Evolutionary conservation across 30 jellyfish, hydroid and myxozoan genomes (phyloP).

Genomic region (Aurelia sp.): DNA sequence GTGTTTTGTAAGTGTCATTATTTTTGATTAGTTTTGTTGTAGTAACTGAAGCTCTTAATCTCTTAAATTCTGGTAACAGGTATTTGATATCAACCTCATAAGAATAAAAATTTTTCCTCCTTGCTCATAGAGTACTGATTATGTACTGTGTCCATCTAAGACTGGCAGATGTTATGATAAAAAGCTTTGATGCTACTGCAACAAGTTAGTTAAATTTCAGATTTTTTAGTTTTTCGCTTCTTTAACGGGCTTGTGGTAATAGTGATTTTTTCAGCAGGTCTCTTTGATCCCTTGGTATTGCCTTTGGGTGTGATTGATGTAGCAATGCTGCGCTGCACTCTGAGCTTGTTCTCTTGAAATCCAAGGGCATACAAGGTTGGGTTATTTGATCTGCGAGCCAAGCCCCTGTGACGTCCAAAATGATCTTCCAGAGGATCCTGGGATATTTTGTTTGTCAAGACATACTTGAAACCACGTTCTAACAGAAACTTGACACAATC

Average conservation of each 20-base stretch:
- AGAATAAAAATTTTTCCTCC: too few relatives aligned
- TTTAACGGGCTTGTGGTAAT: constrained; percentile 48
- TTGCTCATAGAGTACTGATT: too few relatives aligned
- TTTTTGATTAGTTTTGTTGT: too few relatives aligned
- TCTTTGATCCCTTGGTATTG: constrained; percentile 33
- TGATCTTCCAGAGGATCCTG: constrained; percentile 57
- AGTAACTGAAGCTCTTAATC: too few relatives aligned
- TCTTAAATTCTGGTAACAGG: too few relatives aligned
- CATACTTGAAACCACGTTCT: constrained; percentile 38
- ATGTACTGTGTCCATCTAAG: too few relatives aligned
- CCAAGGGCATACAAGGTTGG: constrained; percentile 46
- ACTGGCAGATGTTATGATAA: neutral
- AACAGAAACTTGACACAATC: constrained; percentile 43
- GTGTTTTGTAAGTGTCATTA: neutral
- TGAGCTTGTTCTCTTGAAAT: constrained; percentile 32
- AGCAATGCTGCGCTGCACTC: constrained; percentile 34
- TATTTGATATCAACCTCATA: too few relatives aligned
- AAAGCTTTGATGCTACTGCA: constrained; percentile 7
- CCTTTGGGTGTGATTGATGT: constrained; percentile 41
- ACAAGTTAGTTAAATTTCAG: constrained; percentile 18
- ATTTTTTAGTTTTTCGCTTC: constrained; percentile 34
- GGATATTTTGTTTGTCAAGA: constrained; percentile 39
- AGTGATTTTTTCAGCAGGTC: constrained; percentile 59
- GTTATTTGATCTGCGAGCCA: constrained; percentile 17
- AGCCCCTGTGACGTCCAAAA: constrained; percentile 16